phyloP scores from a whole-genome alignment of 2,888 invertebrate species.

The Erebia ligea region DNA sequence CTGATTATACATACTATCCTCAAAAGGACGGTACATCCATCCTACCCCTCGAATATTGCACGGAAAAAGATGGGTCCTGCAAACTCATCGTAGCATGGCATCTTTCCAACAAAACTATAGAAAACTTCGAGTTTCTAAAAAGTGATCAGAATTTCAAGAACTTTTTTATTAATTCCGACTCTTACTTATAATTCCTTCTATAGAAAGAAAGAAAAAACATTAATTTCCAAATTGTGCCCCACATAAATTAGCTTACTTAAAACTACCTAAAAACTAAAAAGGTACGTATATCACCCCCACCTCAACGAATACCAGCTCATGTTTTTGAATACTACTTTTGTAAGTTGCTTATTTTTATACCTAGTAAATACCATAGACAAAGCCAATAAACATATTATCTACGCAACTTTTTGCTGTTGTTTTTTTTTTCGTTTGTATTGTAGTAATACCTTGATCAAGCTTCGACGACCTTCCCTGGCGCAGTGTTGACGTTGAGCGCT shows the following conservation, averaged over 20 bases:
- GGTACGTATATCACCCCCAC: too few relatives aligned
- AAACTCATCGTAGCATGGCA: constrained; percentile 72
- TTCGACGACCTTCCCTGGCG: too few relatives aligned
- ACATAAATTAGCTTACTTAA: not conserved
- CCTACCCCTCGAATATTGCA: constrained; percentile 69
- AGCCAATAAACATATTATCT: not conserved
- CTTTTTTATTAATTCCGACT: constrained; percentile 44
- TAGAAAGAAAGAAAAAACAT: not conserved
- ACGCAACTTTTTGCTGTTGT: too few relatives aligned
- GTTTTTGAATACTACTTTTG: too few relatives aligned
- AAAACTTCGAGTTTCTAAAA: constrained; percentile 71
- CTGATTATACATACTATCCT: constrained; percentile 72
- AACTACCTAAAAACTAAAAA: not conserved
- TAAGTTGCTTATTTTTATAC: not conserved
- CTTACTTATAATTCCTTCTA: constrained; percentile 13
- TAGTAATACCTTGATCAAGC: too few relatives aligned
- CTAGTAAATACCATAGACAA: not conserved
- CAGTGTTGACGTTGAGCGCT: too few relatives aligned
- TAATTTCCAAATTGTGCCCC: not conserved
- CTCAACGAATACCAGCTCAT: too few relatives aligned
- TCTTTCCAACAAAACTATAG: constrained; percentile 64
- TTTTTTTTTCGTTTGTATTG: too few relatives aligned
- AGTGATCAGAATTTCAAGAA: constrained; percentile 65
- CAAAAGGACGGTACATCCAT: constrained; percentile 47
- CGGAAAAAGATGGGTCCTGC: constrained; percentile 62